Evolutionary conservation across 2,113 vertebrate species (phyloP).

Genomic region (Orycteropus afer): DNA sequence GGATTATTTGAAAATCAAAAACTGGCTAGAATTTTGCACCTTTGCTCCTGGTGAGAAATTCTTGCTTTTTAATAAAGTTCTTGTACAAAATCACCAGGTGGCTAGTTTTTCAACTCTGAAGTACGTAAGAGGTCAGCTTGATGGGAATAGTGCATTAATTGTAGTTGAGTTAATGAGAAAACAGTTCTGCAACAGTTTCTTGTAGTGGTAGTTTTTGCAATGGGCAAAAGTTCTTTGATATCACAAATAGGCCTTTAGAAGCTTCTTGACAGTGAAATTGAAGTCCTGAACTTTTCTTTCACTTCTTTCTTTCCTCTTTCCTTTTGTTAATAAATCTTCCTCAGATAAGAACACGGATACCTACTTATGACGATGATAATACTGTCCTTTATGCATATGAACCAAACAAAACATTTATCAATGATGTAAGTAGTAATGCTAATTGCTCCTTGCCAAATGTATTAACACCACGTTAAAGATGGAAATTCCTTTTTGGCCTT

Average conservation of each 20-base stretch:
- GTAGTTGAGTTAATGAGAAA: neutral
- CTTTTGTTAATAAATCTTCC: constrained; percentile 71
- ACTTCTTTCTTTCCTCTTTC: constrained; percentile 37
- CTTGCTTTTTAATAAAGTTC: constrained; percentile 45
- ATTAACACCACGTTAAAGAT: constrained; percentile 36
- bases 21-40: neutral
- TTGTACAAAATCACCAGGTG: neutral
- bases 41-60: constrained; percentile 51
- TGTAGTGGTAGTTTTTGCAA: neutral
- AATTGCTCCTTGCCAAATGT: constrained; percentile 19
- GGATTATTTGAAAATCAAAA: constrained; percentile 50
- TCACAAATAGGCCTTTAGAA: constrained; percentile 16
- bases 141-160: neutral
- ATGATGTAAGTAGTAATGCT: constrained; percentile 82
- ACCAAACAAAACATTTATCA: constrained; percentile 76
- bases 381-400: constrained; percentile 82
- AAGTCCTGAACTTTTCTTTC: constrained; percentile 34
- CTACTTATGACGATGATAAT: constrained; percentile 76
- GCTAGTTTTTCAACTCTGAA: neutral
- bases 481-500: neutral
- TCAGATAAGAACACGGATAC: constrained; percentile 74
- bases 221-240: constrained; percentile 18
- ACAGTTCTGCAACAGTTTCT: constrained; percentile 23
- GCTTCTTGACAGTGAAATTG: constrained; percentile 46
- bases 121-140: neutral